Percentiles rank a stretch among this genome's conserved stretches.
phyloP scores from a whole-genome alignment of 2,113 vertebrate species.

The Myodes glareolus region DNA sequence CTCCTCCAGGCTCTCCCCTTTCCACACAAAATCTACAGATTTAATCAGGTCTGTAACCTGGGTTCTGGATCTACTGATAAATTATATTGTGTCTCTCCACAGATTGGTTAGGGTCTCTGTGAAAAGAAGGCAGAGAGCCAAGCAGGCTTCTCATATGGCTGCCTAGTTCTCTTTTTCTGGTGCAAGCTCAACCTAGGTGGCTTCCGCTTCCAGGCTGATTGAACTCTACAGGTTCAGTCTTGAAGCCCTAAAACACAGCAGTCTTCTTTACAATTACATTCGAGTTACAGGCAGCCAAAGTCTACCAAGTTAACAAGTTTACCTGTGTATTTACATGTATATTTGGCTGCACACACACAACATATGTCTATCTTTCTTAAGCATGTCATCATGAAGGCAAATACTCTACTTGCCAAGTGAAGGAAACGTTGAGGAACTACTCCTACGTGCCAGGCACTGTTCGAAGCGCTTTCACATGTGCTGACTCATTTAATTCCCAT shows the following conservation, averaged over 20 bases:
- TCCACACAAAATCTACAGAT: neutral
- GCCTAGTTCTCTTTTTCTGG: neutral
- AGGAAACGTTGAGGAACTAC: neutral
- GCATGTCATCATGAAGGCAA: neutral
- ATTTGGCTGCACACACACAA: neutral
- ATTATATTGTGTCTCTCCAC: neutral
- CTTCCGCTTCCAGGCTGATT: neutral
- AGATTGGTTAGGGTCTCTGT: neutral
- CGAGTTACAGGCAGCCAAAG: neutral
- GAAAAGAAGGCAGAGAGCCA: neutral
- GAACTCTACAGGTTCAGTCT: neutral
- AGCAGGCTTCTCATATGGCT: neutral
- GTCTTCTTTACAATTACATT: neutral
- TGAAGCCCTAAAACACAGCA: neutral
- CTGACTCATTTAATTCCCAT: neutral
- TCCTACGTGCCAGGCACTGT: neutral
- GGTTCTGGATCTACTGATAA: neutral
- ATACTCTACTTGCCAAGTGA: neutral
- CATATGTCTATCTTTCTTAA: conserved; percentile 11
- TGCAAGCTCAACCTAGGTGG: neutral
- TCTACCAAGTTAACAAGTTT: neutral
- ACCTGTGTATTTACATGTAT: neutral
- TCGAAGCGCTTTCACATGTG: neutral
- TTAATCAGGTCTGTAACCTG: neutral
- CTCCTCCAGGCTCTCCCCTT: neutral